Conservation (phyloP, 1,140 invertebrate genomes). For the Limonius californicus region DNA sequence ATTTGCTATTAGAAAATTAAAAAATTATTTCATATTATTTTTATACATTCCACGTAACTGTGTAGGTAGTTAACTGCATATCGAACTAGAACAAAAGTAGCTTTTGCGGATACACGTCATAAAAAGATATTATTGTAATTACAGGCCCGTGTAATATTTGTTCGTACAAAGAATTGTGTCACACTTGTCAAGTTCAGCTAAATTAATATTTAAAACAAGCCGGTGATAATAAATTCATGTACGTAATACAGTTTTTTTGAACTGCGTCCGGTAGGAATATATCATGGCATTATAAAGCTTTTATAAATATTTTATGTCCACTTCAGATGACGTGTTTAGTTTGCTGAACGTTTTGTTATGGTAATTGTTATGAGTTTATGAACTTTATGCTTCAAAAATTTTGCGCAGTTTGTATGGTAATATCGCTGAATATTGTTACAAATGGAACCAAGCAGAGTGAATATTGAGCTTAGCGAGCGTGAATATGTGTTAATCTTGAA, state of each 20-base stretch:
- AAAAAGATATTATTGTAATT: too few species aligned
- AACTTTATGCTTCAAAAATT: constrained; percentile 10
- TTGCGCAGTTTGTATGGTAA: background rate
- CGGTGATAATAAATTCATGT: constrained; percentile 2
- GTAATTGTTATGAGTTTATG: constrained; percentile 10
- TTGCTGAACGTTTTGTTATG: constrained; percentile 11
- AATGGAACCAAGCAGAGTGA: too few species aligned
- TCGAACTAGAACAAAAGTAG: too few species aligned
- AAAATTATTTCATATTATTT: background rate
- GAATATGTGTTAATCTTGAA: too few species aligned
- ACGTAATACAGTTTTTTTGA: background rate
- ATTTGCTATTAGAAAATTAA: background rate
- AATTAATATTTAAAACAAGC: background rate
- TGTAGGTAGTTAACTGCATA: background rate
- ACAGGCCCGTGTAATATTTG: too few species aligned
- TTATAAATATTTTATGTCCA: constrained; percentile 4
- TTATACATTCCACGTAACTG: background rate
- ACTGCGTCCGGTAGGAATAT: background rate
- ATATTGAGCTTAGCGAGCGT: too few species aligned
- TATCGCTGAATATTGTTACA: too few species aligned
- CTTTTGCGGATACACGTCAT: too few species aligned
- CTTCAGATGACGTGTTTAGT: background rate
- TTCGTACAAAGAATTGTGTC: background rate
- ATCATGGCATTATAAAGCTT: background rate
- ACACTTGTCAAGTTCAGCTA: background rate